These are phyloP conservation scores for Chamaetylas fuelleborni DNA, from an alignment of 2,113 vertebrate species.

Conservation along the genomic window DNA sequence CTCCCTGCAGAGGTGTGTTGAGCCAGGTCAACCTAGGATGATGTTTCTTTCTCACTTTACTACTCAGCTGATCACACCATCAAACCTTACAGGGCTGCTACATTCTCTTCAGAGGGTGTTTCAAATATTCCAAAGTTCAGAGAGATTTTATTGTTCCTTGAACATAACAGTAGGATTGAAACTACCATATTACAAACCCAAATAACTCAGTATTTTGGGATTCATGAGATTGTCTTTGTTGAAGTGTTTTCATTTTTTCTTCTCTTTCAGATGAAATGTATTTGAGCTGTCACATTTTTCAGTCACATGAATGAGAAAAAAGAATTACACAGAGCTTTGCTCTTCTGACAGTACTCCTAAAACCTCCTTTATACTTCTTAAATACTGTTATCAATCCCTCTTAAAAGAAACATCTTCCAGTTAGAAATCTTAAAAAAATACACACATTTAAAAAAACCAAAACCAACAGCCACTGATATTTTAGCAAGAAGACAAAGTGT, in stretches of 20 bases:
- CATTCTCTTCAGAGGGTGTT: neutral
- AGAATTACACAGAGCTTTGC: neutral
- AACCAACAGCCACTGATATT: neutral
- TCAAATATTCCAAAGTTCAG: neutral
- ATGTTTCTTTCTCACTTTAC: rapidly evolving
- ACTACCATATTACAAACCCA: neutral
- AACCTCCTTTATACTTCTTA: neutral
- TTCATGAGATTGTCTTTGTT: neutral
- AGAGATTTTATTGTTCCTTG: neutral
- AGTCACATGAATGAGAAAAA: neutral
- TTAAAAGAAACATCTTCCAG: neutral
- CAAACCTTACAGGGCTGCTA: rapidly evolving
- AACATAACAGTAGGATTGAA: neutral
- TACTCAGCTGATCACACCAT: neutral
- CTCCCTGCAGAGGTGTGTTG: neutral
- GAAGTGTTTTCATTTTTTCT: neutral
- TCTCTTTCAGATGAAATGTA: neutral
- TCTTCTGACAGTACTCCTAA: neutral
- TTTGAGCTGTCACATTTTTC: constrained; percentile 4
- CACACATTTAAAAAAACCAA: neutral
- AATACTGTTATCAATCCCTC: neutral
- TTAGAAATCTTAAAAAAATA: neutral
- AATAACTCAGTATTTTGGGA: neutral
- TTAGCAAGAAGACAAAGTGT: neutral
- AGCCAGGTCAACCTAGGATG: neutral